phyloP scores from a whole-genome alignment of 2,113 vertebrate genomes.

The Rhinopomastus cyanomelas region DNA sequence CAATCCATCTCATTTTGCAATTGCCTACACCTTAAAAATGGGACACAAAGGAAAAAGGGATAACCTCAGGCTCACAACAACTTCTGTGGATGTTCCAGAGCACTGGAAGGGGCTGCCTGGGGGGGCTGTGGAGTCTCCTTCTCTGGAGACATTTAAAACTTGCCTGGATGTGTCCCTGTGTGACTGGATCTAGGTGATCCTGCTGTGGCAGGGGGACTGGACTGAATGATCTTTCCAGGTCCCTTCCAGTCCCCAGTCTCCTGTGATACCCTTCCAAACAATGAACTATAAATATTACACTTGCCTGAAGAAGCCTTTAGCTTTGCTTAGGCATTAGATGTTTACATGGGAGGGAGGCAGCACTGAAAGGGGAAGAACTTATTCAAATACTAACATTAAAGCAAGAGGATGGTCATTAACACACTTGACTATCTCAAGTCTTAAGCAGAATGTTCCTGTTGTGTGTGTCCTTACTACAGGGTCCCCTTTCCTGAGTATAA shows the following conservation, averaged over 20 bases:
- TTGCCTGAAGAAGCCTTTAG: background rate
- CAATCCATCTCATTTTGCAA: background rate
- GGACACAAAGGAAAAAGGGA: background rate
- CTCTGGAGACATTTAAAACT: no score
- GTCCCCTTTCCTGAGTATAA: background rate
- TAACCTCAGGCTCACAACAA: background rate
- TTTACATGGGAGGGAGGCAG: background rate
- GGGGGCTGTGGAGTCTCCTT: no score
- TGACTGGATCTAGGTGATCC: no score
- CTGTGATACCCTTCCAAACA: background rate
- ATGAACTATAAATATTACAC: background rate
- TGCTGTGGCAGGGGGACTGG: no score
- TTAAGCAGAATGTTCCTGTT: background rate
- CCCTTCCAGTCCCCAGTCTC: no score
- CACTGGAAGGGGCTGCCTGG: no score
- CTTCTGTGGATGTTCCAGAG: no score
- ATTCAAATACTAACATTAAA: slow-evolving; percentile 16
- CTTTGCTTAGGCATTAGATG: background rate
- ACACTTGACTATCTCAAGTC: background rate
- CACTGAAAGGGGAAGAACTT: background rate
- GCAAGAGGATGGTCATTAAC: background rate
- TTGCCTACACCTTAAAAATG: background rate
- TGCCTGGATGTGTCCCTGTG: no score
- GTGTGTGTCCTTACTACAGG: background rate
- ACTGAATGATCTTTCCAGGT: no score